Percentiles rank a stretch among this genome's conserved stretches.
phyloP scores from a whole-genome alignment of 2,797 vertebrate genomes.

The Sebastes nivosus region DNA sequence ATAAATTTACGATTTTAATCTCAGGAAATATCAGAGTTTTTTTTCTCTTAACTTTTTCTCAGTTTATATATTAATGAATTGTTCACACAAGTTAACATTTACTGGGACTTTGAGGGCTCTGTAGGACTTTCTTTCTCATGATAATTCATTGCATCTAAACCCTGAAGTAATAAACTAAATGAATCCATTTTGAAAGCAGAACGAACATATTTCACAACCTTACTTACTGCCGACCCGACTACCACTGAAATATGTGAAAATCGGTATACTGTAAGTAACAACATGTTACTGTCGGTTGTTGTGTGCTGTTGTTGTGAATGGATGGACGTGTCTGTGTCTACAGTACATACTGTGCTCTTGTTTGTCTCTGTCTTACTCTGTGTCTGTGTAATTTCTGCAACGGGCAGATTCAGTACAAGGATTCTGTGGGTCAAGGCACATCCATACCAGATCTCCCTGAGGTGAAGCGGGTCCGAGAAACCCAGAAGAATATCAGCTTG shows the following conservation, averaged over 20 bases:
- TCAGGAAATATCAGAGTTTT: not conserved
- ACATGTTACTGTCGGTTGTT: not conserved
- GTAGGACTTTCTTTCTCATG: not conserved
- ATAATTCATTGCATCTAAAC: slow-evolving; percentile 6
- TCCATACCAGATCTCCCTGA: slow-evolving; percentile 95
- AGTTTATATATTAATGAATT: not conserved
- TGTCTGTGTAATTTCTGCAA: slow-evolving; percentile 45
- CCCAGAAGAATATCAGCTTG: slow-evolving; percentile 99
- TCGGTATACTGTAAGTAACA: not conserved
- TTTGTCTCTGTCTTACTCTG: slow-evolving; percentile 28
- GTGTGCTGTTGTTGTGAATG: slow-evolving; percentile 1
- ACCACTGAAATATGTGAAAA: not conserved
- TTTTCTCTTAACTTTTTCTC: not conserved
- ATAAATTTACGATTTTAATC: not conserved
- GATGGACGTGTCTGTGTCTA: slow-evolving; percentile 15
- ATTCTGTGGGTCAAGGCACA: slow-evolving; percentile 90
- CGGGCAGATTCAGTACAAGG: slow-evolving; percentile 95
- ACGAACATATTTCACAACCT: not conserved
- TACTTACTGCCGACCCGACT: not conserved
- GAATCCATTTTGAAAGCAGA: not conserved
- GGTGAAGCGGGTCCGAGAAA: slow-evolving; percentile 94
- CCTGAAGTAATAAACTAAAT: slow-evolving; percentile 29
- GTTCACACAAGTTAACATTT: not conserved
- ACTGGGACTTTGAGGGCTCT: not conserved
- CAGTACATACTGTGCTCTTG: slow-evolving; percentile 24